A percentile compares a stretch with the other conserved stretches of the same genome.
Evolutionary conservation across 23 tunicate genomes (phyloP).

Genomic region (Styela clava): DNA sequence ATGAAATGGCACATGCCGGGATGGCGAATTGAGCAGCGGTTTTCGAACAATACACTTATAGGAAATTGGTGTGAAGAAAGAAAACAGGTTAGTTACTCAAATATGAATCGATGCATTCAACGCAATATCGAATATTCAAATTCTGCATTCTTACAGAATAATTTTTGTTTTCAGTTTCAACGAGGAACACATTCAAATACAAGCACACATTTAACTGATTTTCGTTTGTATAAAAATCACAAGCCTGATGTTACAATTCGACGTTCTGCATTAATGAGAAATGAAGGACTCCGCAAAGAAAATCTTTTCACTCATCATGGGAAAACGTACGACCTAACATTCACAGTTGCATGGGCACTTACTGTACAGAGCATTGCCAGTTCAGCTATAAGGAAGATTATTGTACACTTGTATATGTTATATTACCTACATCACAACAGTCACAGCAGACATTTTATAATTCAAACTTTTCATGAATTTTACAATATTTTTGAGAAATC

Average conservation of each 20-base stretch:
- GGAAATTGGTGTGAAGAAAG: conserved; percentile 93
- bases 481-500: too few relatives aligned
- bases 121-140: too few relatives aligned
- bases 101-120: too few relatives aligned
- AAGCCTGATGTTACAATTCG: conserved; percentile 58
- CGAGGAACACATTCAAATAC: conserved; percentile 62
- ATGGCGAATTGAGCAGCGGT: conserved; percentile 81
- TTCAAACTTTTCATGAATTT: too few relatives aligned
- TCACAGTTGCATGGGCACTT: too few relatives aligned
- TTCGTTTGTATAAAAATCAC: conserved; percentile 52
- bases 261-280: conserved; percentile 53
- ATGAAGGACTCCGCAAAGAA: conserved; percentile 59
- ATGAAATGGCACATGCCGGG: conserved; percentile 88
- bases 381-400: too few relatives aligned
- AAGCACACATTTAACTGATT: conserved; percentile 65
- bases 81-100: conserved; percentile 34
- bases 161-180: conserved; percentile 40
- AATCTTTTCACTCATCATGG: conserved; percentile 85
- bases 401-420: background rate
- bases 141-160: too few relatives aligned
- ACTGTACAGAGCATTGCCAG: too few relatives aligned
- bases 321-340: too few relatives aligned
- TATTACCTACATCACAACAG: too few relatives aligned
- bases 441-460: too few relatives aligned
- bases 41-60: conserved; percentile 60